These are phyloP conservation scores for Pyrrhosoma nymphula DNA, from an alignment of 2,888 invertebrate genomes.

Conservation along the genomic window DNA sequence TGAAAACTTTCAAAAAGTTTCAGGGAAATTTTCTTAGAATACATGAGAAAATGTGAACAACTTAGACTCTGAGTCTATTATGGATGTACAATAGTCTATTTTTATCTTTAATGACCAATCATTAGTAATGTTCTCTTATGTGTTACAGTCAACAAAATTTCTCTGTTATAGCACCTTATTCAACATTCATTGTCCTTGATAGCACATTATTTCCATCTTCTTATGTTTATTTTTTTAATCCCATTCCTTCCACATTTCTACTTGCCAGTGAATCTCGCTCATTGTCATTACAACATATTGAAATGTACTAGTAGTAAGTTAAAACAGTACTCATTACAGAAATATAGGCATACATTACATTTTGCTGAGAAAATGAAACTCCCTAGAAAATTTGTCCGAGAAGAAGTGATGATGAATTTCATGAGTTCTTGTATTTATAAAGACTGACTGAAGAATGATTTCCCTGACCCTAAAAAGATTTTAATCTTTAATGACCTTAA, in stretches of 20 bases:
- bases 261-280: not conserved
- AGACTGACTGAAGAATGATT: slow-evolving; percentile 52
- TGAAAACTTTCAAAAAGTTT: not conserved
- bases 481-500: not conserved
- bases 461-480: slow-evolving; percentile 37
- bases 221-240: too few relatives aligned
- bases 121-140: not conserved
- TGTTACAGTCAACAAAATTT: slow-evolving; percentile 3
- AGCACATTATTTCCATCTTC: not conserved
- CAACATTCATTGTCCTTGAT: not conserved
- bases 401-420: not conserved
- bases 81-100: too few relatives aligned
- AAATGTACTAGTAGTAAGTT: not conserved
- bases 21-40: slow-evolving; percentile 21
- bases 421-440: slow-evolving; percentile 29
- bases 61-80: not conserved
- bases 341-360: not conserved
- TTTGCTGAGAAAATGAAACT: not conserved
- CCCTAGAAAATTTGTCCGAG: not conserved
- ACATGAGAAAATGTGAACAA: not conserved
- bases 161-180: not conserved
- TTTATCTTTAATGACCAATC: too few relatives aligned
- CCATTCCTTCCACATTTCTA: not conserved
- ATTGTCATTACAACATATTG: not conserved
- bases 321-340: too few relatives aligned